Percentiles rank a stretch among this genome's conserved stretches.
Evolutionary conservation across 1,140 invertebrate genomes (phyloP).

Genomic region (Nasonia giraulti): DNA sequence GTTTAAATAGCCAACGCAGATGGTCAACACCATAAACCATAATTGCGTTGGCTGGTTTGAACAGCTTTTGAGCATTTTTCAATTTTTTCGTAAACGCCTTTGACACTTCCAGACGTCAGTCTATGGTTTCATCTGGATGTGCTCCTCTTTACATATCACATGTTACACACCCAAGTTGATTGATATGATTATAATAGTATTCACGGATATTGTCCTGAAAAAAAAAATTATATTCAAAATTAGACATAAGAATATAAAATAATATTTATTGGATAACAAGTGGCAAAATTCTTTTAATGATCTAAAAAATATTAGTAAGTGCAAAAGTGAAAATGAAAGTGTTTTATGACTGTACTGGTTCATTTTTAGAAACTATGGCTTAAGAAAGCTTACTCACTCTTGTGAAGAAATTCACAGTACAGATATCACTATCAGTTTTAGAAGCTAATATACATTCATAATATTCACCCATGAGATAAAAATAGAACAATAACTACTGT

Average conservation of each 20-base stretch:
- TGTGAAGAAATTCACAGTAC: not conserved
- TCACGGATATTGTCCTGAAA: constrained; percentile 8
- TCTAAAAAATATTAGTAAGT: no score
- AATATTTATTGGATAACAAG: not conserved
- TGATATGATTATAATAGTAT: not conserved
- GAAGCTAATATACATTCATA: not conserved
- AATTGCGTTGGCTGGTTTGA: constrained; percentile 57
- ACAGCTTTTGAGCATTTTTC: constrained; percentile 63
- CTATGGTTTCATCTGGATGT: constrained; percentile 44
- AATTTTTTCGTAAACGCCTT: constrained; percentile 46
- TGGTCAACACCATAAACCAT: constrained; percentile 60
- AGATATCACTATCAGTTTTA: constrained; percentile 33
- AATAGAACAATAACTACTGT: not conserved
- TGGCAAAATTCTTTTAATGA: no score
- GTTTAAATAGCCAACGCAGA: constrained; percentile 59
- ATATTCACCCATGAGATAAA: not conserved
- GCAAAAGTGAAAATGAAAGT: no score
- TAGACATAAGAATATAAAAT: not conserved
- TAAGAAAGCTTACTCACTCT: not conserved
- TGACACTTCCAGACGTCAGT: constrained; percentile 22
- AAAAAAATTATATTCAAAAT: not conserved
- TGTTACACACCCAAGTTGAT: constrained; percentile 10
- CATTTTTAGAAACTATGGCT: not conserved
- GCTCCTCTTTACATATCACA: constrained; percentile 19
- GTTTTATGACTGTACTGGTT: not conserved